Conservation (phyloP, 1,140 invertebrate species). For the Conus ventricosus region DNA sequence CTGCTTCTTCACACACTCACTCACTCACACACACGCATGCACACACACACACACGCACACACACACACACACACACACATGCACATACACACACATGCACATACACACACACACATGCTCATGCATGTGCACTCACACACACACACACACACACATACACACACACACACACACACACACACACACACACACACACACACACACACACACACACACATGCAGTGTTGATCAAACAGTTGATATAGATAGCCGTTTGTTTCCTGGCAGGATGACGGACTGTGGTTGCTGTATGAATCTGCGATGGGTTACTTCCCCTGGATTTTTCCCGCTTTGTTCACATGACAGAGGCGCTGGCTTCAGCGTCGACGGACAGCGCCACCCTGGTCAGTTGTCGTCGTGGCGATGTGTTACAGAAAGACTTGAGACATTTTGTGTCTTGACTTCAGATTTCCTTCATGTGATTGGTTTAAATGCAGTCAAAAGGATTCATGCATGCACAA, state of each 20-base stretch:
- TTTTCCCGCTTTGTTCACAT: slow-evolving; percentile 56
- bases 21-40: too few relatives aligned
- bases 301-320: slow-evolving; percentile 57
- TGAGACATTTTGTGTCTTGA: too few relatives aligned
- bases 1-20: too few relatives aligned
- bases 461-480: too few relatives aligned
- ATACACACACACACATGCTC: too few relatives aligned
- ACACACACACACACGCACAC: too few relatives aligned
- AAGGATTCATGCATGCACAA: too few relatives aligned
- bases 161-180: slow-evolving; percentile 15
- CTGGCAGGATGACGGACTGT: slow-evolving; percentile 59
- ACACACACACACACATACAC: neutral
- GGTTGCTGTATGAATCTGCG: slow-evolving; percentile 55
- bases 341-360: slow-evolving; percentile 53
- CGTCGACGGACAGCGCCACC: slow-evolving; percentile 51
- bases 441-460: too few relatives aligned
- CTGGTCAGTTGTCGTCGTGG: slow-evolving; percentile 48
- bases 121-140: too few relatives aligned
- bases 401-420: neutral
- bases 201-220: neutral
- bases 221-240: neutral
- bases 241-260: neutral
- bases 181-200: neutral
- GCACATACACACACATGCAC: too few relatives aligned
- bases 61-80: too few relatives aligned